These are phyloP conservation scores for Chrysodeixis includens DNA, from an alignment of 2,888 invertebrate genomes.

Conservation along the genomic window DNA sequence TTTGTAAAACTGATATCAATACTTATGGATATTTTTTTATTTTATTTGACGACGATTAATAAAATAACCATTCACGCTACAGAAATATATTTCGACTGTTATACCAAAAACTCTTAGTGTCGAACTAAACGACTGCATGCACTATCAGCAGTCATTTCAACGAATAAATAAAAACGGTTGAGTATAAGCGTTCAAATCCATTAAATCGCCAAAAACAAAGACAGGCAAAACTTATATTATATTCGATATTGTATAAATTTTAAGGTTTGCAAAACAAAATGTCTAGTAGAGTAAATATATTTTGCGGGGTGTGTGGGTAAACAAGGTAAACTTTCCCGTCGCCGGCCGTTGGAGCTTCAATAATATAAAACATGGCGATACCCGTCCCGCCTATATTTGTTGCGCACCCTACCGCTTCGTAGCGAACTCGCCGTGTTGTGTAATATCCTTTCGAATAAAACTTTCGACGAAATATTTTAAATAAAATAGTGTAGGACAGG, in stretches of 20 bases:
- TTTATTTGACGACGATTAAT: not conserved
- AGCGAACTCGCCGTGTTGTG: conserved; percentile 49
- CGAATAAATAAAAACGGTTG: conserved; percentile 21
- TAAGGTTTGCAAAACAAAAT: conserved; percentile 31
- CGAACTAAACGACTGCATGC: conserved; percentile 30
- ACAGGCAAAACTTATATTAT: conserved; percentile 15
- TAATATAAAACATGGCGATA: conserved; percentile 86
- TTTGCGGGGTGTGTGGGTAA: conserved; percentile 65
- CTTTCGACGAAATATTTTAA: conserved; percentile 54
- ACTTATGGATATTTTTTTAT: conserved; percentile 7
- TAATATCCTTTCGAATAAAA: conserved; percentile 53
- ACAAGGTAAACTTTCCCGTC: conserved; percentile 77
- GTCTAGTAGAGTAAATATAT: conserved; percentile 32
- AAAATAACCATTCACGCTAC: conserved; percentile 8
- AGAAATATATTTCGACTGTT: conserved; percentile 20
- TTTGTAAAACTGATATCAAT: conserved; percentile 1
- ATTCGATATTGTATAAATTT: conserved; percentile 26
- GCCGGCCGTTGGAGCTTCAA: conserved; percentile 77
- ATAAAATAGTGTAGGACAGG: conserved; percentile 54
- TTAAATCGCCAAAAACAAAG: conserved; percentile 20
- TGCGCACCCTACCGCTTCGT: conserved; percentile 66
- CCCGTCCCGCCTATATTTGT: conserved; percentile 73
- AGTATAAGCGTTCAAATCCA: conserved; percentile 34
- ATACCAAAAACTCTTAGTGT: conserved; percentile 19
- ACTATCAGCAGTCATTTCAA: conserved; percentile 29